phyloP scores from a whole-genome alignment of 2,797 vertebrate species.

The Enteromius treurensis region DNA sequence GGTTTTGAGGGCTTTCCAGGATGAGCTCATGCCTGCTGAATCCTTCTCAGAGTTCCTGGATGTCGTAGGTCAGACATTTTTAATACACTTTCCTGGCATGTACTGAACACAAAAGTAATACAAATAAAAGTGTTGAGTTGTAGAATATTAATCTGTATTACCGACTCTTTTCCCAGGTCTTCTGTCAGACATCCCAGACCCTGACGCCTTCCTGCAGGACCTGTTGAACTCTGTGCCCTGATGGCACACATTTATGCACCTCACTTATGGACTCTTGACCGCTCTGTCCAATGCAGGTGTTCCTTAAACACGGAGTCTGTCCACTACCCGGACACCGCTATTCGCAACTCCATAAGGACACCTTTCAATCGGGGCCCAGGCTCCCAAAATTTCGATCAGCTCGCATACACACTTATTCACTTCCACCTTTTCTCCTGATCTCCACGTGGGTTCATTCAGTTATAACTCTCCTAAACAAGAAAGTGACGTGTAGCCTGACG shows the following conservation, averaged over 20 bases:
- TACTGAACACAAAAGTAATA: not conserved
- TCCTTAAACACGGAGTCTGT: conserved; percentile 54
- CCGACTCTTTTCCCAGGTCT: conserved; percentile 80
- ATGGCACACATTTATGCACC: conserved; percentile 64
- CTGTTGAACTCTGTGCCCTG: conserved; percentile 95
- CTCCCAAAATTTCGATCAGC: conserved; percentile 55
- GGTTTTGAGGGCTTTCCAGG: conserved; percentile 95
- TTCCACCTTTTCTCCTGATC: conserved; percentile 61
- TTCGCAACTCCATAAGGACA: conserved; percentile 62
- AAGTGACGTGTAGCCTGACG: conserved; percentile 68
- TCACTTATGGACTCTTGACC: conserved; percentile 52
- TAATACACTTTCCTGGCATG: not conserved
- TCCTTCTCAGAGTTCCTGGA: conserved; percentile 94
- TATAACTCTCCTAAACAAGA: conserved; percentile 68
- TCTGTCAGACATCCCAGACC: conserved; percentile 89
- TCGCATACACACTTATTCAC: conserved; percentile 60
- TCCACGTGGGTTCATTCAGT: conserved; percentile 63
- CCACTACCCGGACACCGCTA: conserved; percentile 53
- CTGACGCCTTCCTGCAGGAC: conserved; percentile 93
- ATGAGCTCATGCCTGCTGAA: conserved; percentile 98
- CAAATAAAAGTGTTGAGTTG: not conserved
- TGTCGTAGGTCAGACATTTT: conserved; percentile 85
- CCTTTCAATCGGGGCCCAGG: conserved; percentile 62
- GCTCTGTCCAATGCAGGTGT: conserved; percentile 55
- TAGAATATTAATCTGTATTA: not conserved